Conservation (phyloP, 2,797 vertebrate species). For the Orestias chungarensis region DNA sequence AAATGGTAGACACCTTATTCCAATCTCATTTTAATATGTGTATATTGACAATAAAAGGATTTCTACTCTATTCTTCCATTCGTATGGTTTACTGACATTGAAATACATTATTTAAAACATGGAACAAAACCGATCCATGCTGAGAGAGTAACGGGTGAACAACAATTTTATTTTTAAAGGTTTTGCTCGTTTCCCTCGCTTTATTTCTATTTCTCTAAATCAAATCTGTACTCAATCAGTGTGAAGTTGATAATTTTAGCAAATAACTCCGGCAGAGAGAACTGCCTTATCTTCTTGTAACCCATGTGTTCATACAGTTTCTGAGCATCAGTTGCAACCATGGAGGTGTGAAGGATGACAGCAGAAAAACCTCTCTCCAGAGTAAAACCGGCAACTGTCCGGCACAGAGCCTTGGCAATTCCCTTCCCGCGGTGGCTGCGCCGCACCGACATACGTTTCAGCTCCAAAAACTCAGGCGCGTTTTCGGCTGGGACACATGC, state of each 20-base stretch:
- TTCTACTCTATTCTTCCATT: no score
- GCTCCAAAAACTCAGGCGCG: constrained; percentile 62
- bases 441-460: constrained; percentile 82
- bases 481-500: constrained; percentile 55
- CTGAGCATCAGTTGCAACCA: constrained; percentile 81
- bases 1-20: no score
- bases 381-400: constrained; percentile 76
- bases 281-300: constrained; percentile 68
- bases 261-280: constrained; percentile 55
- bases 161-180: no score
- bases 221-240: constrained; percentile 76
- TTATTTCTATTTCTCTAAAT: constrained; percentile 58
- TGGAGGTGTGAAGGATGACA: constrained; percentile 78
- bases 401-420: constrained; percentile 78
- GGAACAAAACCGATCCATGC: background rate
- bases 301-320: constrained; percentile 82
- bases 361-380: constrained; percentile 63
- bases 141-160: background rate
- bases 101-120: background rate
- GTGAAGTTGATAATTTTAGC: constrained; percentile 75
- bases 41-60: no score
- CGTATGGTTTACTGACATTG: background rate
- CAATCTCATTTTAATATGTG: no score
- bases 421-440: constrained; percentile 79
- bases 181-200: background rate